Percentiles rank a stretch among this genome's conserved stretches.
These are phyloP conservation scores for Cataglyphis albicans DNA, from an alignment of 2,888 invertebrate species.

Conservation along the genomic window DNA sequence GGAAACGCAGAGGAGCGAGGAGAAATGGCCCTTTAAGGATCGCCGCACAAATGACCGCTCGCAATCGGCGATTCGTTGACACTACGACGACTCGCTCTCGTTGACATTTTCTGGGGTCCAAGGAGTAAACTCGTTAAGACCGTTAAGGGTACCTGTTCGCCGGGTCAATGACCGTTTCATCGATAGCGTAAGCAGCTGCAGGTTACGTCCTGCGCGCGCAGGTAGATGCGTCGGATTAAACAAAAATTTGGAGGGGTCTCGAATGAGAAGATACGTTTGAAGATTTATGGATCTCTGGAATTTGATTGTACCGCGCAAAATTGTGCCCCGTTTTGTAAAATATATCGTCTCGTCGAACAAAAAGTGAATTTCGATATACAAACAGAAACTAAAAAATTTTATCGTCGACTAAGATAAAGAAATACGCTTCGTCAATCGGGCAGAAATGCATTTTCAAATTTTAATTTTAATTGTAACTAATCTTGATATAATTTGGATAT, in stretches of 20 bases:
- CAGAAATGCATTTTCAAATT: not conserved
- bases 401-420: not conserved
- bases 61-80: conserved; percentile 49
- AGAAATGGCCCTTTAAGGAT: conserved; percentile 24
- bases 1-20: conserved; percentile 63
- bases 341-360: not conserved
- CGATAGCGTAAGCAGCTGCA: conserved; percentile 65
- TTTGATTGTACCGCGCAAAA: not conserved
- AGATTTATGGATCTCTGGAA: not conserved
- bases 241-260: conserved; percentile 59
- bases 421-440: not conserved
- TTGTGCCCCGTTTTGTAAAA: not conserved
- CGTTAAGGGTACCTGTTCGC: conserved; percentile 56
- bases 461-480: conserved; percentile 26
- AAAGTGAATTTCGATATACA: not conserved
- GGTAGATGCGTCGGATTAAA: conserved; percentile 61
- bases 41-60: conserved; percentile 34
- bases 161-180: conserved; percentile 71
- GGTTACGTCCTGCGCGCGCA: conserved; percentile 65
- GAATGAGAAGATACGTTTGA: not conserved
- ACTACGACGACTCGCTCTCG: conserved; percentile 45
- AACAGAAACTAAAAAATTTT: not conserved
- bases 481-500: conserved; percentile 34
- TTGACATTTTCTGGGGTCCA: conserved; percentile 65
- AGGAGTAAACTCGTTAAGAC: conserved; percentile 63